phyloP scores from a whole-genome alignment of 2,888 invertebrate species.

The Caenorhabditis becei region DNA sequence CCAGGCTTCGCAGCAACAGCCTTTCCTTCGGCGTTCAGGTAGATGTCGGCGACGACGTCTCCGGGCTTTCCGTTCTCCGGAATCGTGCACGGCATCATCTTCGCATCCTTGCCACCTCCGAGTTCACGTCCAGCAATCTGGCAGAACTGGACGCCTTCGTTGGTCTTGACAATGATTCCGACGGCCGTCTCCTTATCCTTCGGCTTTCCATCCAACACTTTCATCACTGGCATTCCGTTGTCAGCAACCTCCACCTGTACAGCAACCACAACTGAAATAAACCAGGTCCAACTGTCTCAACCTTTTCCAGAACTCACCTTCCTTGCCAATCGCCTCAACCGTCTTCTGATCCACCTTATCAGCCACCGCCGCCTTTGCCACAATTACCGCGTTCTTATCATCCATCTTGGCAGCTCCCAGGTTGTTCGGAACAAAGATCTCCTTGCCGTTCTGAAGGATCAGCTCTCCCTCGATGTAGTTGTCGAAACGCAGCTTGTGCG shows the following conservation, averaged over 20 bases:
- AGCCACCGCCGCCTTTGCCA: slow-evolving; percentile 39
- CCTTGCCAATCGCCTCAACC: slow-evolving; percentile 35
- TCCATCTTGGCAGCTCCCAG: slow-evolving; percentile 57
- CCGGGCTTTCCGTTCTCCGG: slow-evolving; percentile 53
- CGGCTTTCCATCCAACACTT: slow-evolving; percentile 42
- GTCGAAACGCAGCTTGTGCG: slow-evolving; percentile 50
- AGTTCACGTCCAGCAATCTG: slow-evolving; percentile 56
- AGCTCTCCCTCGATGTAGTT: slow-evolving; percentile 59
- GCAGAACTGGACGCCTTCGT: slow-evolving; percentile 46
- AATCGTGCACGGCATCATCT: slow-evolving; percentile 48
- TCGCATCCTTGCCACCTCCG: slow-evolving; percentile 53
- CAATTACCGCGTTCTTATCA: slow-evolving; percentile 29
- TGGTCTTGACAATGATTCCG: slow-evolving; percentile 42
- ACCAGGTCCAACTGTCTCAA: too few relatives aligned
- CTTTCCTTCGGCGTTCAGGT: slow-evolving; percentile 41
- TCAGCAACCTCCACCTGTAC: slow-evolving; percentile 53
- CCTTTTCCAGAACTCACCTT: slow-evolving; percentile 12
- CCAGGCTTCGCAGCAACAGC: slow-evolving; percentile 49
- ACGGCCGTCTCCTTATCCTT: slow-evolving; percentile 52
- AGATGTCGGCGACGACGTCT: slow-evolving; percentile 49
- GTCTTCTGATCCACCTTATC: slow-evolving; percentile 49
- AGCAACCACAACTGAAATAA: slow-evolving; percentile 45
- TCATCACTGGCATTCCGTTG: slow-evolving; percentile 61
- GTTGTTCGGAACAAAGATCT: slow-evolving; percentile 51
- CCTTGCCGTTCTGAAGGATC: slow-evolving; percentile 48